Conservation (phyloP, 2,113 vertebrate species). For the pig (Sus scrofa) region DNA sequence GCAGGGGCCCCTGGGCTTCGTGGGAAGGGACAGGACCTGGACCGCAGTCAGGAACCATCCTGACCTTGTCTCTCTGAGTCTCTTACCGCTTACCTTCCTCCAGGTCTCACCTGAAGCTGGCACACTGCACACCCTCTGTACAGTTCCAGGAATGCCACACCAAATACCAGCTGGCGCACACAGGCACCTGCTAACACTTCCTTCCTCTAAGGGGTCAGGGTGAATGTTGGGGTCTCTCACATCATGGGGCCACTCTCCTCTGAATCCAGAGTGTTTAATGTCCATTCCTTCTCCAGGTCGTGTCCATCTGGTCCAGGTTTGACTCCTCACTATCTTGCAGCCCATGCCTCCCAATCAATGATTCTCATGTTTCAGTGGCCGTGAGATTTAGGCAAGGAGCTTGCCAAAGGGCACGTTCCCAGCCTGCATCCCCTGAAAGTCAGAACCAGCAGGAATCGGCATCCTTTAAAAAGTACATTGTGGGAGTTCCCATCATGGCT, state of each 20-base stretch:
- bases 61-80: neutral
- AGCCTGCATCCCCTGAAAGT: neutral
- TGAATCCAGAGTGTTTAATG: neutral
- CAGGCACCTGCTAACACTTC: neutral
- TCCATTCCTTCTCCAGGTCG: neutral
- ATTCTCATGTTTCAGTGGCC: neutral
- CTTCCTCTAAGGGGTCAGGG: no score
- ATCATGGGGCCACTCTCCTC: neutral
- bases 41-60: neutral
- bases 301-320: neutral
- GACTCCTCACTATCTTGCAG: neutral
- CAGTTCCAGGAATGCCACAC: neutral
- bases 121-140: neutral
- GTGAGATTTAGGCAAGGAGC: neutral
- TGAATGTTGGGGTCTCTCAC: neutral
- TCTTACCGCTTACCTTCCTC: neutral
- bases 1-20: neutral
- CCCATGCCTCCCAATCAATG: neutral
- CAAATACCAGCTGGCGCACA: no score
- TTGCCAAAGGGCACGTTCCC: neutral
- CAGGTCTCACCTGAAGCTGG: neutral
- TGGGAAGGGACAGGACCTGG: neutral
- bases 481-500: neutral
- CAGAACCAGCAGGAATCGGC: neutral
- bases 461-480: neutral